Percentiles rank a stretch among this genome's conserved stretches.
phyloP scores from a whole-genome alignment of 2,113 vertebrate species.

The Petromus typicus region DNA sequence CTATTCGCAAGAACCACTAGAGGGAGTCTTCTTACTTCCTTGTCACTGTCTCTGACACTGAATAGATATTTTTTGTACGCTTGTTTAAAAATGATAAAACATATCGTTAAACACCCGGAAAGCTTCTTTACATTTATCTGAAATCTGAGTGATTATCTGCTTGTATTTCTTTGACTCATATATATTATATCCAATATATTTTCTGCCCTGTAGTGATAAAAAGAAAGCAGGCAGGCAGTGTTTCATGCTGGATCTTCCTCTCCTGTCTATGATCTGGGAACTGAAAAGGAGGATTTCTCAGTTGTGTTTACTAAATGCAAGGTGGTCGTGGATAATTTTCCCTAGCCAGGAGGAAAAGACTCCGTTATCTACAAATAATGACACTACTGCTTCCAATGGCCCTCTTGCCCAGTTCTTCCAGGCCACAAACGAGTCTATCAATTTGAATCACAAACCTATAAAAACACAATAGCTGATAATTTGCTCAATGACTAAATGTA shows the following conservation, averaged over 20 bases:
- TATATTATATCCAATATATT: constrained; percentile 46
- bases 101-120: constrained; percentile 26
- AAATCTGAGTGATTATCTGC: constrained; percentile 48
- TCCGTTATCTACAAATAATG: constrained; percentile 23
- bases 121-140: constrained; percentile 29
- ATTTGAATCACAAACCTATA: background rate
- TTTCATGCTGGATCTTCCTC: constrained; percentile 22
- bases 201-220: background rate
- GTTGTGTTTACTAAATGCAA: background rate
- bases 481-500: background rate
- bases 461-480: background rate
- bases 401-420: background rate
- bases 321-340: background rate
- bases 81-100: constrained; percentile 48
- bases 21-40: constrained; percentile 78
- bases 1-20: constrained; percentile 79
- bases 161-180: constrained; percentile 46
- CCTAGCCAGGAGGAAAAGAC: background rate
- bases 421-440: background rate
- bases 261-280: background rate
- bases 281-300: constrained; percentile 4
- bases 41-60: constrained; percentile 17
- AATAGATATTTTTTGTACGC: background rate
- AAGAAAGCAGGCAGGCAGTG: constrained; percentile 38
- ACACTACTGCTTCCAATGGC: background rate